Percentiles rank a stretch among this genome's conserved stretches.
These are phyloP conservation scores for Collichthys lucidus DNA, from an alignment of 2,113 vertebrate species.

Conservation along the genomic window DNA sequence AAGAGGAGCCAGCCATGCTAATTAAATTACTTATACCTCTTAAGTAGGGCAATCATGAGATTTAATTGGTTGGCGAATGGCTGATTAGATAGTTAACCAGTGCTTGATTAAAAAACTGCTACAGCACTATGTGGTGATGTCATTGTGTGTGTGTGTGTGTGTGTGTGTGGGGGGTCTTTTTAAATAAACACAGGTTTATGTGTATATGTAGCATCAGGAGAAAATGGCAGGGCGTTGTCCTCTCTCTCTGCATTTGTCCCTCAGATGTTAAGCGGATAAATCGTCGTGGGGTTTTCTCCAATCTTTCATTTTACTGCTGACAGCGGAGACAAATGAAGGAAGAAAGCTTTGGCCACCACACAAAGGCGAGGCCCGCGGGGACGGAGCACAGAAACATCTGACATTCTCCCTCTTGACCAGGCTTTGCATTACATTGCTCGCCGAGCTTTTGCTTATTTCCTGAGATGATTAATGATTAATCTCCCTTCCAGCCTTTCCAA, in stretches of 20 bases:
- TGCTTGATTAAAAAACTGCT: conserved; percentile 68
- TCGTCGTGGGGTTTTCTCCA: conserved; percentile 58
- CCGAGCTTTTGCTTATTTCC: conserved; percentile 12
- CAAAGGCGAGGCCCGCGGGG: conserved; percentile 44
- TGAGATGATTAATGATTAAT: conserved; percentile 31
- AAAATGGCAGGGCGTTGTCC: conserved; percentile 38
- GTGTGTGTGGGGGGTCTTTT: conserved; percentile 15
- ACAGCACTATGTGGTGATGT: conserved; percentile 19
- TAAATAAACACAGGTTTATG: conserved; percentile 27
- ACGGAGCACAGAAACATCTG: conserved; percentile 19
- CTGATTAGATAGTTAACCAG: conserved; percentile 72
- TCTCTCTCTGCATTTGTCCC: conserved; percentile 36
- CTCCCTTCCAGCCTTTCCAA: background rate
- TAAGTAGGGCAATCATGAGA: conserved; percentile 73
- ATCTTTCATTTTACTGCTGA: conserved; percentile 72
- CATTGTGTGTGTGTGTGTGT: background rate
- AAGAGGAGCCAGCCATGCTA: conserved; percentile 51
- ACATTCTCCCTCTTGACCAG: conserved; percentile 36
- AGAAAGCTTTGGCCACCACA: conserved; percentile 50
- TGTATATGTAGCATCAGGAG: conserved; percentile 18
- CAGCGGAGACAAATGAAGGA: conserved; percentile 68
- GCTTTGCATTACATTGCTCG: background rate
- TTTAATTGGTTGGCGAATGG: conserved; percentile 73
- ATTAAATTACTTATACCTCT: conserved; percentile 71
- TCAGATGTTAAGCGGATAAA: conserved; percentile 53